Conservation (phyloP, 2,797 vertebrate species). For the Alfaro cultratus region DNA sequence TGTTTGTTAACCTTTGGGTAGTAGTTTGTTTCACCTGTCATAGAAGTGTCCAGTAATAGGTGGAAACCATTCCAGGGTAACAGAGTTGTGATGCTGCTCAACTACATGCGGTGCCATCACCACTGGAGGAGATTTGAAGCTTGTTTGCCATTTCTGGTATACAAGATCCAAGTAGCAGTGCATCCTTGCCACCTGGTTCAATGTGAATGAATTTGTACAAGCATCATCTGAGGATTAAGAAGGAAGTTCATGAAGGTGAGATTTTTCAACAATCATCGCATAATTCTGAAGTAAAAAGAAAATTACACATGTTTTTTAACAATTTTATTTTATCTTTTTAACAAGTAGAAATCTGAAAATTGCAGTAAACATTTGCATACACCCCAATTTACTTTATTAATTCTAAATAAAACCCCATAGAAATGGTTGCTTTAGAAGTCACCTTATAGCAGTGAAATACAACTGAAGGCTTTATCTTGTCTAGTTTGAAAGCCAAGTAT, state of each 20-base stretch:
- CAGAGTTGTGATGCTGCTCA: constrained; percentile 81
- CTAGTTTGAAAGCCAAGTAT: background rate
- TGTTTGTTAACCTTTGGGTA: constrained; percentile 27
- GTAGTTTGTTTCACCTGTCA: constrained; percentile 90
- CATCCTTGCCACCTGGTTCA: constrained; percentile 98
- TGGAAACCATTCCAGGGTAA: constrained; percentile 95
- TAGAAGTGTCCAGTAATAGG: constrained; percentile 94
- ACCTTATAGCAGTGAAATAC: background rate
- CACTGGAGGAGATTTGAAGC: constrained; percentile 88
- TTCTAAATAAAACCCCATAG: background rate
- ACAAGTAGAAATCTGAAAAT: background rate
- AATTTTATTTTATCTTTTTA: background rate
- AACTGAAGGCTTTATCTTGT: background rate
- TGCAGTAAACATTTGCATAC: background rate
- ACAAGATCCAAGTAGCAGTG: constrained; percentile 98
- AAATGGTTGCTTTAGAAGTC: background rate
- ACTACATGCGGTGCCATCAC: constrained; percentile 92
- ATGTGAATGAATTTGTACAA: constrained; percentile 96
- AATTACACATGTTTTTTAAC: background rate
- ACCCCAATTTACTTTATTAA: background rate
- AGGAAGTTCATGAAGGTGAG: background rate
- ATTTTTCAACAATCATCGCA: constrained; percentile 4
- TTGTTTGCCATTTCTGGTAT: constrained; percentile 94
- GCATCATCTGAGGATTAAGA: constrained; percentile 86
- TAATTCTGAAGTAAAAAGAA: background rate